Base-by-base conservation (phyloP, 2,113 vertebrate species). In the Sorex araneus region DNA sequence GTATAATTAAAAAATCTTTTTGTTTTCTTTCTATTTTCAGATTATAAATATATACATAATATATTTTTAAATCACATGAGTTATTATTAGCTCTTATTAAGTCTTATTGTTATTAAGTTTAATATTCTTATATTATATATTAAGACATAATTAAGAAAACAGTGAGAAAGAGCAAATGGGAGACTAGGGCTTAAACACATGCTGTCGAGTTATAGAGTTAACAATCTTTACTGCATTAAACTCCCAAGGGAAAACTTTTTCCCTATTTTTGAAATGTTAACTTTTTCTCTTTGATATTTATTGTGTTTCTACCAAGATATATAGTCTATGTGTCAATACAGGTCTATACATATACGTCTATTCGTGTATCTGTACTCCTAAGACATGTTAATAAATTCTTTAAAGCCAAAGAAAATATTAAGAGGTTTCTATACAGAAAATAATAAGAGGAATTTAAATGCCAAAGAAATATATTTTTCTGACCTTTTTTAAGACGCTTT, bases 401-500 rank as follows among this genome's bases (percentile, higher is more conserved):
- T 54, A 54, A 40, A 40, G 54, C 18, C 12, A 27, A 27, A 64
- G 54, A 9, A 6, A 47, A 64, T 25, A 71, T 0, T 78, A 74
- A 89, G 25, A 36, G 25, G 78, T n/a, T n/a, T n/a, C n/a, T n/a
- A n/a, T n/a, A n/a, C n/a, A 64, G 54, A 9, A 6, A 47, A 64
- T 25, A 71, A 0, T 78, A 74, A 89, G 25, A 36, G 25, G 78
- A 84, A 74, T 63, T 82, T 81, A 79, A 23, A 40, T 32, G 30
- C 4, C 12, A 57, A 85, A 47, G 12, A 23, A 80, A 47, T 13
- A 47, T 47, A 10, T 82, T 85, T 84, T 85, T 81, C 94, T 98
- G 96, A 99, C 98, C 97, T 87, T 98, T 97, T 96, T 98, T 98
- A 95, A 98, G 99, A 96, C 98, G 99, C 6, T 98, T 98, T 63